A percentile compares a stretch with the other conserved stretches of the same genome.
Evolutionary conservation across 2,888 invertebrate genomes (phyloP).

Genomic region (Euzophera pinguis): DNA sequence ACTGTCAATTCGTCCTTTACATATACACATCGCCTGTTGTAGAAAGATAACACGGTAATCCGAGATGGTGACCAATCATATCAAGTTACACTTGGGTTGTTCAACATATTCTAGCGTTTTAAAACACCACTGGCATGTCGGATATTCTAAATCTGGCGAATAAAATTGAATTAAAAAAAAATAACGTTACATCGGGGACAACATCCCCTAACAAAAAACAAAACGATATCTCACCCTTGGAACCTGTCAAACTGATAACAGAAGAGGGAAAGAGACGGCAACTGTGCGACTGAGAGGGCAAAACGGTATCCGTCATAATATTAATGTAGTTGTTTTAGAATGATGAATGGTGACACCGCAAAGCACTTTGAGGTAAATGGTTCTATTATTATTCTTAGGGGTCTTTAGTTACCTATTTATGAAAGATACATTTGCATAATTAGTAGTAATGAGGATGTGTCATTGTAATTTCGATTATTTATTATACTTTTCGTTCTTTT

Average conservation of each 20-base stretch:
- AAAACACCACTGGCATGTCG: too few species aligned
- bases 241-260: conserved; percentile 56
- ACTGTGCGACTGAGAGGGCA: conserved; percentile 36
- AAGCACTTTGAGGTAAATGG: conserved; percentile 72
- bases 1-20: too few species aligned
- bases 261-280: conserved; percentile 30
- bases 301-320: conserved; percentile 63
- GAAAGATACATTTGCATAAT: conserved; percentile 39
- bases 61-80: too few species aligned
- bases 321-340: conserved; percentile 60
- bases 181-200: not conserved
- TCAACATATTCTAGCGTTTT: too few species aligned
- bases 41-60: too few species aligned
- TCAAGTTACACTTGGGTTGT: too few species aligned
- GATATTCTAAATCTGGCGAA: not conserved
- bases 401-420: conserved; percentile 53
- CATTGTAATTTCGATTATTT: too few species aligned
- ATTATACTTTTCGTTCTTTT: not conserved
- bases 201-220: conserved; percentile 13
- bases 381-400: conserved; percentile 62
- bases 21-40: too few species aligned
- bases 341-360: conserved; percentile 74
- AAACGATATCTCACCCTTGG: conserved; percentile 32
- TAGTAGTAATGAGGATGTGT: not conserved
- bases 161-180: not conserved